A percentile compares a stretch with the other conserved stretches of the same genome.
Evolutionary conservation across 2,888 invertebrate species (phyloP).

Genomic region (Antheraea yamamai): DNA sequence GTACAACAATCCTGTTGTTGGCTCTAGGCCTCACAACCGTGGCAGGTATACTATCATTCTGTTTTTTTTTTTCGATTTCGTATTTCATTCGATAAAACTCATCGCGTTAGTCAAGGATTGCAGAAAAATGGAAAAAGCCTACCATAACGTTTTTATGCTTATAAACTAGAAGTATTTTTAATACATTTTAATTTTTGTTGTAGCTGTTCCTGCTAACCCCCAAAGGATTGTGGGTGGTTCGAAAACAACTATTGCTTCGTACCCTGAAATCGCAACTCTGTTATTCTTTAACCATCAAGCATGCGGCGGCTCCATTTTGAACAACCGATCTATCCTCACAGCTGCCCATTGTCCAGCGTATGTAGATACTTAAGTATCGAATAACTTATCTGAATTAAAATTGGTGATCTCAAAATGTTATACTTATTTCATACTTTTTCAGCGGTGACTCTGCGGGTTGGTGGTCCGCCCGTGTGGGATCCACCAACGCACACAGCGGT

Average conservation of each 20-base stretch:
- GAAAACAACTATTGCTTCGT: slow-evolving; percentile 34
- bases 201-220: slow-evolving; percentile 36
- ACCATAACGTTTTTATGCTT: not conserved
- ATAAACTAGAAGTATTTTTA: not conserved
- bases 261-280: slow-evolving; percentile 34
- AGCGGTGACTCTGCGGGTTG: slow-evolving; percentile 30
- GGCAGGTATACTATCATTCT: not conserved
- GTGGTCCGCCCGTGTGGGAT: slow-evolving; percentile 44
- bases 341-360: slow-evolving; percentile 39
- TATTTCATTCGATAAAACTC: not conserved
- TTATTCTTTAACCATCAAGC: slow-evolving; percentile 20
- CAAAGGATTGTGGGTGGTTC: slow-evolving; percentile 46
- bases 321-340: slow-evolving; percentile 33
- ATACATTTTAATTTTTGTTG: not conserved
- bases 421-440: slow-evolving; percentile 19
- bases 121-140: no score
- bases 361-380: slow-evolving; percentile 20
- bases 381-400: not conserved
- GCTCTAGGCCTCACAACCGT: not conserved
- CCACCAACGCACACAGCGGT: slow-evolving; percentile 39
- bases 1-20: not conserved
- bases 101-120: no score
- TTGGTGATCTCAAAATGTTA: not conserved
- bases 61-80: not conserved
- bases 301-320: slow-evolving; percentile 40